Base-by-base conservation (phyloP, 1,140 invertebrate genomes). In the Anoplophora glabripennis region DNA sequence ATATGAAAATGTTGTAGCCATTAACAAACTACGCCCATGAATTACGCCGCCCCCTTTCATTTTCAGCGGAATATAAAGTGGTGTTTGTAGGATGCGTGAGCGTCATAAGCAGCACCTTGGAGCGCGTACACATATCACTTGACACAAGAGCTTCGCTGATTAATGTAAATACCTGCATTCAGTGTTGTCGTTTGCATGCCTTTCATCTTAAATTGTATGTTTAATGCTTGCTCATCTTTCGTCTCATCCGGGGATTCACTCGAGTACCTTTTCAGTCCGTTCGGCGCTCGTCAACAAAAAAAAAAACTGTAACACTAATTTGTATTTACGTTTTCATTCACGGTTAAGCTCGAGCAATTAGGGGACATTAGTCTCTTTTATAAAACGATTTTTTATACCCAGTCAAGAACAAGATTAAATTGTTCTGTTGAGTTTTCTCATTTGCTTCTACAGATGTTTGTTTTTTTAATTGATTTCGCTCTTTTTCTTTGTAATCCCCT, bases 151-250 rank as follows among this genome's bases (percentile, higher is more conserved):
- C 44, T 57, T 47, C 15, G 38, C 45, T 61, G 58, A 61, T 64
- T 64, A 56, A 64, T 64, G 58, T 64, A 57, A 61, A 61, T 64
- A 64, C 58, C 62, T 64, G 62, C 53, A 61, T 64, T 64, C 57
- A 58, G 45, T 46, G 51, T 60, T 52, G 49, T 63, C 57, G 41
- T 64, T 64, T 60, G 14, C 44, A 58, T 59, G 38, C 61, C 57
- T 64, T 64, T 64, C 61, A 56, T 60, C 47, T 52, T 45, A 38
- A 59, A 59, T 55, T 63, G 57, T 51, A 61, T 56, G 54, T 41
- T 52, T 49, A 48, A 48, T 56, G 42, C 59, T 61, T 61, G 59
- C 53, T 61, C 59, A 61, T 61, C 59, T 55, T 42, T 61, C 53
- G 28, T 34, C 40, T 37, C 40, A 14, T 5, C 21, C 10, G 14